Percentiles rank a stretch among this genome's conserved stretches.
phyloP scores from a whole-genome alignment of 1,140 invertebrate genomes.

The Aplysia californica region DNA sequence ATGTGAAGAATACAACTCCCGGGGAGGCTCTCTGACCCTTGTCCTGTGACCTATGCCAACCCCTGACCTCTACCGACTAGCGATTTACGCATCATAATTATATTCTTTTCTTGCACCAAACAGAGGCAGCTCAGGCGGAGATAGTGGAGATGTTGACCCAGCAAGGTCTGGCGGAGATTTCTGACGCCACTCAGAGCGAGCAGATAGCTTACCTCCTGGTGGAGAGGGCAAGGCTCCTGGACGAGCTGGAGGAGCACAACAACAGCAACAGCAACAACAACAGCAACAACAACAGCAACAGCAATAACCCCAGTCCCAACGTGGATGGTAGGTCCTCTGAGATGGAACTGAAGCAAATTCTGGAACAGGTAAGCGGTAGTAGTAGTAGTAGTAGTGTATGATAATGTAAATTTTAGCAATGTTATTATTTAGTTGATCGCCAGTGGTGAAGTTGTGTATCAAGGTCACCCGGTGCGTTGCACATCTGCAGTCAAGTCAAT shows the following conservation, averaged over 20 bases:
- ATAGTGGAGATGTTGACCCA: conserved; percentile 63
- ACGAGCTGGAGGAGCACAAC: conserved; percentile 55
- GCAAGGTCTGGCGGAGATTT: conserved; percentile 63
- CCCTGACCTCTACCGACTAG: neutral
- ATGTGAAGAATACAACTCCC: too few species aligned
- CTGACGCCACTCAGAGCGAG: conserved; percentile 54
- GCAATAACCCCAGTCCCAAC: too few species aligned
- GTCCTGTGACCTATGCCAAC: too few species aligned
- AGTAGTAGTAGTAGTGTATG: too few species aligned
- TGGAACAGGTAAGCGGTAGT: conserved; percentile 36
- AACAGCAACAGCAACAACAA: conserved; percentile 3
- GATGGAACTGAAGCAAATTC: conserved; percentile 38
- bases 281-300: neutral
- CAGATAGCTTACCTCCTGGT: conserved; percentile 65
- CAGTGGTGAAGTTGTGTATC: too few species aligned
- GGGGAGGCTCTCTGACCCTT: too few species aligned
- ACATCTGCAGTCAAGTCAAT: too few species aligned
- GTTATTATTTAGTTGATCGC: too few species aligned
- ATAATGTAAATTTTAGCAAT: too few species aligned
- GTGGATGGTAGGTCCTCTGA: conserved; percentile 29
- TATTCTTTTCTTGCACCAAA: neutral
- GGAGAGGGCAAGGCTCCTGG: conserved; percentile 61
- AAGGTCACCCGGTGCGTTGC: too few species aligned
- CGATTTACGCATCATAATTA: neutral
- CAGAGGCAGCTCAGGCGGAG: conserved; percentile 49